A percentile compares a stretch with the other conserved stretches of the same genome.
Evolutionary conservation across 2,888 invertebrate species (phyloP).

Genomic region (Meiosimyza decipiens): DNA sequence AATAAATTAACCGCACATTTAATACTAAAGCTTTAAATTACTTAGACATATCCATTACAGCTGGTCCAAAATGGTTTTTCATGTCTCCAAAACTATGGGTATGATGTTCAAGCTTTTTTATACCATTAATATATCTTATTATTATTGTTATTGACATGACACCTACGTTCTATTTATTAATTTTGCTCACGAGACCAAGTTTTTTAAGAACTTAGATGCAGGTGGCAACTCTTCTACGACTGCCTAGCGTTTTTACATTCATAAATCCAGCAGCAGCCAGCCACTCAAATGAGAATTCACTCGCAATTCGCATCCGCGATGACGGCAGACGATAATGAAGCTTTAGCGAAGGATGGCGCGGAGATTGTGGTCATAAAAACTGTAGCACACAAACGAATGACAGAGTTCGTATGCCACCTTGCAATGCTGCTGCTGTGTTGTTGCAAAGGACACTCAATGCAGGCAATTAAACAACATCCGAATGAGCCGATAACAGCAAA

Average conservation of each 20-base stretch:
- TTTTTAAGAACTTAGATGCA: not conserved
- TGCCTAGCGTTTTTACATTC: not conserved
- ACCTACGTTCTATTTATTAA: too few species aligned
- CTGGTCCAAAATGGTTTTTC: too few species aligned
- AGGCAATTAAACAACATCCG: constrained; percentile 36
- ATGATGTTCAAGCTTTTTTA: too few species aligned
- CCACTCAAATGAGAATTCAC: constrained; percentile 2
- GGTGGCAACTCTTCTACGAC: not conserved
- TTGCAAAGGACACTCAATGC: constrained; percentile 33
- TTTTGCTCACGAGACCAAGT: too few species aligned
- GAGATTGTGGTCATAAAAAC: constrained; percentile 16
- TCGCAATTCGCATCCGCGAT: not conserved
- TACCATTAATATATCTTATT: too few species aligned
- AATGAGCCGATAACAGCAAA: not conserved
- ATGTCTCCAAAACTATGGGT: too few species aligned
- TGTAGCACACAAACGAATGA: constrained; percentile 8
- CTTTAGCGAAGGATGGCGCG: not conserved
- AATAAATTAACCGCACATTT: too few species aligned
- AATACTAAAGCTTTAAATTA: too few species aligned
- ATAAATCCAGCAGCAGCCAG: constrained; percentile 8
- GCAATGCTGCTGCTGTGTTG: not conserved
- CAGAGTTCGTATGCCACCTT: constrained; percentile 14
- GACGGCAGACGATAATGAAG: not conserved
- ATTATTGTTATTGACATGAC: too few species aligned
- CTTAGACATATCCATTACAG: too few species aligned